These are phyloP conservation scores for Erebia epiphron DNA, from an alignment of 2,888 invertebrate genomes.

Conservation along the genomic window DNA sequence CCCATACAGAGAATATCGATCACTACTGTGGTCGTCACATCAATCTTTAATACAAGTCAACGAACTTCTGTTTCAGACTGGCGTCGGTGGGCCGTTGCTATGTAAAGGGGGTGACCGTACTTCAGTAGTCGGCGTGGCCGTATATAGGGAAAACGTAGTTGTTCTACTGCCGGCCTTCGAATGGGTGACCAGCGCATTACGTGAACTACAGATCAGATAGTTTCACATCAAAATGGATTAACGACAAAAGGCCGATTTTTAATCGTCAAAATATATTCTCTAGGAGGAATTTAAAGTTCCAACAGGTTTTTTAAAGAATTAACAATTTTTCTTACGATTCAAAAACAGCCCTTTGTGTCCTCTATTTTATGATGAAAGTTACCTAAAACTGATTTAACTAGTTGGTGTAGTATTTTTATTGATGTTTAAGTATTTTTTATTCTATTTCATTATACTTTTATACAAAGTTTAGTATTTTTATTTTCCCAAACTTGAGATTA, in stretches of 20 bases:
- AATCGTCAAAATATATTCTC: no score
- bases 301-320: no score
- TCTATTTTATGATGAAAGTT: not conserved
- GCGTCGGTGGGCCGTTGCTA: constrained; percentile 66
- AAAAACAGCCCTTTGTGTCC: not conserved
- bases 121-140: constrained; percentile 60
- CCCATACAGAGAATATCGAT: no score
- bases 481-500: no score
- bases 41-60: not conserved
- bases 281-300: no score
- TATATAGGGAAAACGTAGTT: constrained; percentile 61
- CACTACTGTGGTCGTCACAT: no score
- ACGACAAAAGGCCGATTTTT: not conserved
- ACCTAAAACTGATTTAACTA: not conserved
- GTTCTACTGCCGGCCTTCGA: constrained; percentile 57
- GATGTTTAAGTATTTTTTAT: not conserved
- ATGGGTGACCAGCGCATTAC: constrained; percentile 49
- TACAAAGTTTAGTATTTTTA: not conserved
- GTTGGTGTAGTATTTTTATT: not conserved
- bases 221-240: not conserved
- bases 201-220: constrained; percentile 30
- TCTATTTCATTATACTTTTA: not conserved
- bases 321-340: no score
- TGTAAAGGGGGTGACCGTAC: constrained; percentile 54
- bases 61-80: constrained; percentile 55